Evolutionary conservation across 2,888 invertebrate species (phyloP).

Genomic region (Carcina quercana): DNA sequence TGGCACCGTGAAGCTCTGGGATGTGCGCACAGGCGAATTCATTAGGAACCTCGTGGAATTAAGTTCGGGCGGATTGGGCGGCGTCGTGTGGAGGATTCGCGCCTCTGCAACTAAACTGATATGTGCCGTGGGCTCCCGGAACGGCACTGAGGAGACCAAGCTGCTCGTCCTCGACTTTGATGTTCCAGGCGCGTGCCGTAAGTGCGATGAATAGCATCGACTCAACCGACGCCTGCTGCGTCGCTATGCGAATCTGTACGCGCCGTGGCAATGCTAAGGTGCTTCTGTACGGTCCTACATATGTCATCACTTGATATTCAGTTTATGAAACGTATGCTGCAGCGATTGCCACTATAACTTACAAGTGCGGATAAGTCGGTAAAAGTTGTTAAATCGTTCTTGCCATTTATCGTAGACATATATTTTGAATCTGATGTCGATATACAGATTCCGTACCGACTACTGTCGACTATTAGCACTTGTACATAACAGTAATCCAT

Average conservation of each 20-base stretch:
- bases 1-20: constrained; percentile 99
- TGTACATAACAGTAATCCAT: no score
- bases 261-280: constrained; percentile 57
- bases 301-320: neutral
- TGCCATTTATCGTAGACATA: no score
- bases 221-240: constrained; percentile 62
- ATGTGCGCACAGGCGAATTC: constrained; percentile 96
- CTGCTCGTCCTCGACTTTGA: constrained; percentile 98
- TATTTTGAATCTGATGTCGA: no score
- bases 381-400: no score
- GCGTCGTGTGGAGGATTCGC: constrained; percentile 97
- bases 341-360: neutral
- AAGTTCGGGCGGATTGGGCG: constrained; percentile 96
- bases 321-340: neutral
- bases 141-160: constrained; percentile 99
- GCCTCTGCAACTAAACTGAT: constrained; percentile 97
- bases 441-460: no score
- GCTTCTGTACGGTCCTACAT: constrained; percentile 3
- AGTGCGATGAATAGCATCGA: constrained; percentile 72
- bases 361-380: neutral
- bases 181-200: constrained; percentile 81
- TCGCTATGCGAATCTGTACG: constrained; percentile 60
- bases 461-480: no score
- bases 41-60: constrained; percentile 96
- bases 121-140: constrained; percentile 98